Evolutionary conservation across 2,113 vertebrate genomes (phyloP).

Genomic region (Ceratotherium simum): DNA sequence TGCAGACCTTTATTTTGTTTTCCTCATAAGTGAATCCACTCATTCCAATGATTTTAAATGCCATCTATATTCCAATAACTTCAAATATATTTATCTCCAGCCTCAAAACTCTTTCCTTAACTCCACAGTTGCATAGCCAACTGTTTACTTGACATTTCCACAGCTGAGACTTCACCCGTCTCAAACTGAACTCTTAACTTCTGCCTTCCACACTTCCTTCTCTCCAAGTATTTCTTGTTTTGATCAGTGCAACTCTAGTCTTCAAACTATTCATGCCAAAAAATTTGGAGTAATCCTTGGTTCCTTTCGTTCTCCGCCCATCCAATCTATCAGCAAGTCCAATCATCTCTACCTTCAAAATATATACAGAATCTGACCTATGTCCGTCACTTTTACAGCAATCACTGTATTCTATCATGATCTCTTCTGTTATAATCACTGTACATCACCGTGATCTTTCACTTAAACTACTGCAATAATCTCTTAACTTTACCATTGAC

Average conservation of each 20-base stretch:
- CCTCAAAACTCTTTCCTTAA: neutral
- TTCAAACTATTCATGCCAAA: neutral
- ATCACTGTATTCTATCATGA: neutral
- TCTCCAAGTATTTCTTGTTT: neutral
- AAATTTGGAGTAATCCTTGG: neutral
- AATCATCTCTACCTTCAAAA: slow-evolving; percentile 4
- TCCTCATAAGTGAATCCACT: neutral
- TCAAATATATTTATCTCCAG: neutral
- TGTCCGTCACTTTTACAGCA: neutral
- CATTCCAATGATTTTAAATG: neutral
- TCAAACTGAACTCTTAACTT: neutral
- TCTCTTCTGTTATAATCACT: neutral
- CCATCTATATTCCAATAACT: neutral
- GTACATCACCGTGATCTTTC: neutral
- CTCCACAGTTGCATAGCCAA: neutral
- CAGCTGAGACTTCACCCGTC: neutral
- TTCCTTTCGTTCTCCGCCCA: neutral
- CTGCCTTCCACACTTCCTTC: neutral
- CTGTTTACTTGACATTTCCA: neutral
- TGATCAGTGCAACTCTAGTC: neutral
- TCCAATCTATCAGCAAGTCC: neutral
- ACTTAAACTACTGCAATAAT: neutral
- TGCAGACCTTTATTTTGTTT: neutral
- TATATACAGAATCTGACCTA: neutral
- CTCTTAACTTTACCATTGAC: neutral